A percentile compares a stretch with the other conserved stretches of the same genome.
phyloP scores from a whole-genome alignment of 2,113 vertebrate genomes.

The Leuciscus idus region DNA sequence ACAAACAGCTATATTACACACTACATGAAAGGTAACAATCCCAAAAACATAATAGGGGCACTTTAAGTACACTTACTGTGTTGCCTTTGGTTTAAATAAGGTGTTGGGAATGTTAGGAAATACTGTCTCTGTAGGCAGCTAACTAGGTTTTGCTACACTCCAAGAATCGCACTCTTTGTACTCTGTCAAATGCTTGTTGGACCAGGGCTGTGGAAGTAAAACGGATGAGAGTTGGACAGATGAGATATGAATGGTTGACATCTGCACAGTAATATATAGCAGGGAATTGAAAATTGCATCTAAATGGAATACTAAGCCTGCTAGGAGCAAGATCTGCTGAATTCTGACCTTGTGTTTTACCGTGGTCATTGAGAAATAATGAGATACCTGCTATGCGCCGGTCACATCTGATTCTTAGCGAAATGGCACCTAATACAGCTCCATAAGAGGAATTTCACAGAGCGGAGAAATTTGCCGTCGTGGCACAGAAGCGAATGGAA shows the following conservation, averaged over 20 bases:
- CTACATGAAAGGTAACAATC: too few species aligned
- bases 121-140: not conserved
- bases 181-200: not conserved
- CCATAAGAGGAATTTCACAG: conserved; percentile 65
- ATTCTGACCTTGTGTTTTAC: conserved; percentile 78
- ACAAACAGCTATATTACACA: too few species aligned
- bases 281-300: conserved; percentile 70
- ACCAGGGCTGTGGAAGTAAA: conserved; percentile 4
- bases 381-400: conserved; percentile 71
- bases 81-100: too few species aligned
- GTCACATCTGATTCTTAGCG: conserved; percentile 53
- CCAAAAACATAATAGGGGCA: too few species aligned
- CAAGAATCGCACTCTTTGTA: not conserved
- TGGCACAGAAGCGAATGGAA: conserved; percentile 46
- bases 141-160: not conserved
- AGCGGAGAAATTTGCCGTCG: conserved; percentile 57
- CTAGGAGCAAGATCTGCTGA: conserved; percentile 72
- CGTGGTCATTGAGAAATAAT: conserved; percentile 73
- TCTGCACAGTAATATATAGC: conserved; percentile 68
- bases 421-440: conserved; percentile 51
- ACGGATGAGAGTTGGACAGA: conserved; percentile 9
- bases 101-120: not conserved
- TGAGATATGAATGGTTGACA: conserved; percentile 32
- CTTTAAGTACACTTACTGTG: too few species aligned
- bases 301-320: conserved; percentile 73